Percentiles rank a stretch among this genome's conserved stretches.
phyloP scores from a whole-genome alignment of 2,888 invertebrate species.

The Synergus japonicus region DNA sequence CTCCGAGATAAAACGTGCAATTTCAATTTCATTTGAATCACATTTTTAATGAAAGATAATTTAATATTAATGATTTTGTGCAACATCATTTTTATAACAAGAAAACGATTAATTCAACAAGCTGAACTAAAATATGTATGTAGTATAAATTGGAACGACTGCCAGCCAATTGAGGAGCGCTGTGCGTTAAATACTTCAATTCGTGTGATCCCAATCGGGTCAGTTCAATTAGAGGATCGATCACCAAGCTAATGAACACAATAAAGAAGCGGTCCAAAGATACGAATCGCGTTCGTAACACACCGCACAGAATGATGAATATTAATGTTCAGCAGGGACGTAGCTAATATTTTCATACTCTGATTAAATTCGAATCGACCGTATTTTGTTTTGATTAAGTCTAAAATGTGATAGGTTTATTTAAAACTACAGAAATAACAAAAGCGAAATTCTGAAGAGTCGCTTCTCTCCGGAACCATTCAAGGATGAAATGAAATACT shows the following conservation, averaged over 20 bases:
- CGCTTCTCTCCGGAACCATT: constrained; percentile 41
- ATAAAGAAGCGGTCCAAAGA: constrained; percentile 9
- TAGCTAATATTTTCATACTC: neutral
- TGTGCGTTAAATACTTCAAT: constrained; percentile 29
- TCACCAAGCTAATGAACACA: constrained; percentile 4
- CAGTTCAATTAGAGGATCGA: constrained; percentile 32
- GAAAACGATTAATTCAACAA: neutral
- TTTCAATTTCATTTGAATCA: too few relatives aligned
- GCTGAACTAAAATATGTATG: constrained; percentile 16
- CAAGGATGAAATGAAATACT: constrained; percentile 58
- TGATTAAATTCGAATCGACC: neutral
- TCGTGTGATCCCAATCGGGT: constrained; percentile 28
- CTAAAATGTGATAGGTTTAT: neutral
- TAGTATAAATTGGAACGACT: constrained; percentile 24
- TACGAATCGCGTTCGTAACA: neutral
- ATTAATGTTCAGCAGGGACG: neutral
- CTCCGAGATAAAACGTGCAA: neutral
- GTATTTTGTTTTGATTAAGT: neutral
- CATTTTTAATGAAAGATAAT: neutral
- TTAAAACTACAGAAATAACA: constrained; percentile 2
- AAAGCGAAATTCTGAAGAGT: neutral
- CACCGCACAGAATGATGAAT: neutral
- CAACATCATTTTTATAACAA: neutral
- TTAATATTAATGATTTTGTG: neutral
- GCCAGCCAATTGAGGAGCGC: neutral